phyloP scores from a whole-genome alignment of 2,888 invertebrate genomes.

The Frankliniella intonsa region DNA sequence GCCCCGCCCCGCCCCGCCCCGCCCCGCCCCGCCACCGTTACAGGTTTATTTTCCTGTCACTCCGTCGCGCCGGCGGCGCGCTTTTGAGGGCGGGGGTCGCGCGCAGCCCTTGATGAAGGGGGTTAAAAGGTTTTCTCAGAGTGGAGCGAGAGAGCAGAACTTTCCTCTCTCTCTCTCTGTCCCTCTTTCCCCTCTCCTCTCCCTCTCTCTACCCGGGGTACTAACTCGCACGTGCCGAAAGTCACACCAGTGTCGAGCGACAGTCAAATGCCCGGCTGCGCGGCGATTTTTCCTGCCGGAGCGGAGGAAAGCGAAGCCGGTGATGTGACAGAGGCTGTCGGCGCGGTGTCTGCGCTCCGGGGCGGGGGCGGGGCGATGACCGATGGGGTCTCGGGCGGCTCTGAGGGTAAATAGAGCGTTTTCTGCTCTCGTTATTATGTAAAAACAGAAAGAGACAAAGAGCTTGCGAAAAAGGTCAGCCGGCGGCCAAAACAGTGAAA shows the following conservation, averaged over 20 bases:
- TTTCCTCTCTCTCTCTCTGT: not conserved
- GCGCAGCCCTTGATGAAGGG: not conserved
- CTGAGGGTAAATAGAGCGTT: not conserved
- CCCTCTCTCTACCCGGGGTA: too few relatives aligned
- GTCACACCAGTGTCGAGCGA: too few relatives aligned
- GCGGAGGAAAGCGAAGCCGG: not conserved
- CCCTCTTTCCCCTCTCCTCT: not conserved
- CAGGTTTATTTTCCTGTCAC: not conserved
- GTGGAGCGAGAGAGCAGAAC: not conserved
- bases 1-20: not conserved
- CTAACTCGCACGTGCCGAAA: too few relatives aligned
- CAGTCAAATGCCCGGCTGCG: not conserved
- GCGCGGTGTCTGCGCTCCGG: not conserved
- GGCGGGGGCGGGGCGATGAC: not conserved
- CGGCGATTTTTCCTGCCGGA: not conserved
- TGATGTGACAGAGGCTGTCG: not conserved
- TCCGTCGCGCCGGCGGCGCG: not conserved
- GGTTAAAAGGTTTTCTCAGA: too few relatives aligned
- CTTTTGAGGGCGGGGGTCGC: not conserved
- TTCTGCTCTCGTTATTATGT: not conserved
- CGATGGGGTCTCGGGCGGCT: not conserved
- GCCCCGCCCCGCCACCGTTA: not conserved
- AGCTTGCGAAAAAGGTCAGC: not conserved
- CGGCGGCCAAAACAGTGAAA: constrained; percentile 16
- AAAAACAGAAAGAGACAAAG: constrained; percentile 2